These are phyloP conservation scores for Caenorhabditis panamensis DNA, from an alignment of 2,888 invertebrate species.

Conservation along the genomic window DNA sequence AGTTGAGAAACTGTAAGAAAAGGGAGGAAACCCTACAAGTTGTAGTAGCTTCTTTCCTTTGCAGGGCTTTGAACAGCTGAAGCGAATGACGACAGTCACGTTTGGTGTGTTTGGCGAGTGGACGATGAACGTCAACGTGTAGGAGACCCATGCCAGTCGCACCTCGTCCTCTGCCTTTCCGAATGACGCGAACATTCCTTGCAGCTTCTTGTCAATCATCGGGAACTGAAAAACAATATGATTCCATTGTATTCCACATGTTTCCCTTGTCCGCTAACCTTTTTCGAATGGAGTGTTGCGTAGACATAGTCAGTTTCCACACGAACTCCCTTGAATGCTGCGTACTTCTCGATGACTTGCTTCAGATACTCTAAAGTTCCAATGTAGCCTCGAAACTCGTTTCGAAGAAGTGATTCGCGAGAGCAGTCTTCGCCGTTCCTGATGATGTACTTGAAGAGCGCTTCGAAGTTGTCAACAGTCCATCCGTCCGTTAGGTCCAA, in stretches of 20 bases:
- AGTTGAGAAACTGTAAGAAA: background rate
- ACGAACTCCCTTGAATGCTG: conserved; percentile 27
- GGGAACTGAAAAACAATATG: conserved; percentile 2
- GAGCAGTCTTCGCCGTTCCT: conserved; percentile 20
- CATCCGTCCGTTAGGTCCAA: conserved; percentile 53
- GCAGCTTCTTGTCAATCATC: conserved; percentile 33
- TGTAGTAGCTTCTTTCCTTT: conserved; percentile 16
- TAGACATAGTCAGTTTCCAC: conserved; percentile 53
- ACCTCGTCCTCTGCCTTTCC: conserved; percentile 41
- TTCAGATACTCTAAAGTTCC: conserved; percentile 31
- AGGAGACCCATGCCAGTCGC: conserved; percentile 36
- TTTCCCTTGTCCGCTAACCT: conserved; percentile 11
- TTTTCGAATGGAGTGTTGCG: conserved; percentile 52
- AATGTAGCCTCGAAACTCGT: conserved; percentile 43
- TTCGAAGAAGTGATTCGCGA: conserved; percentile 34
- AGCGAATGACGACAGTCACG: conserved; percentile 42
- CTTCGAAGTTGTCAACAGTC: conserved; percentile 50
- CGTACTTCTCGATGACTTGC: conserved; percentile 39
- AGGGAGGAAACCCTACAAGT: no score
- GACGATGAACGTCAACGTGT: conserved; percentile 40
- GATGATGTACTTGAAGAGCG: conserved; percentile 54
- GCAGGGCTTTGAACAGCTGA: conserved; percentile 39
- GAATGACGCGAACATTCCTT: conserved; percentile 35
- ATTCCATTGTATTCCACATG: background rate
- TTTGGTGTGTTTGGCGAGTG: conserved; percentile 44